Base-by-base conservation (phyloP, 2,797 vertebrate species). In the Gorsachius magnificus region DNA sequence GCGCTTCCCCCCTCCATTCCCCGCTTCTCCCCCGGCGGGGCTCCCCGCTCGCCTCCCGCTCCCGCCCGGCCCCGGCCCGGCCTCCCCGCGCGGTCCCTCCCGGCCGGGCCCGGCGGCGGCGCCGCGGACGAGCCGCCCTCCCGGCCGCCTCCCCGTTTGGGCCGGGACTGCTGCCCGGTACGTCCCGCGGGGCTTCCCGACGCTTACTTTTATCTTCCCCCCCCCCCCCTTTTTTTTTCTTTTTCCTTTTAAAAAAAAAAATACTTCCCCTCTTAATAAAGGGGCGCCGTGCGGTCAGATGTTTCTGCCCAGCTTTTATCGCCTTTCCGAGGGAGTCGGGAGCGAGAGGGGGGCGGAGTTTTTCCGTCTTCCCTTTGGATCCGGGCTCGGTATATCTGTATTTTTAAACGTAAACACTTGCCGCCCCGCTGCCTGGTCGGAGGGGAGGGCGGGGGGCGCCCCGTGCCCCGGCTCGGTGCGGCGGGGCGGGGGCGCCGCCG, bases 381-480 rank as follows among this genome's bases (percentile, higher is more conserved):
- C 78, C 41, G 17, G 41, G 63, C 85, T 86, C 66, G 16, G 70
- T 61, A 8, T 87, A 43, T 35, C 3, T 80, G 18, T 60, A 7
- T 77, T 87, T 94, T 94, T 72, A 71, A 91, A 91, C 9, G 72
- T 95, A 78, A 94, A 93, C 95, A 83, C n/a, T 89, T 36, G 79
- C 83, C 19, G 51, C 68, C 19, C 70, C 9, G 72, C 48, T 35
- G 76, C 53, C 63, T 6, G 51, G 25, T 50, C 6, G 20, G 50
- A 11, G 43, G 31, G 25, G 33, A 33, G 38, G 64, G n/a, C 29
- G 20, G 11, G 38, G 35, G 26, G 29, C 22, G 45, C 33, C 69
- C 74, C 38, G 18, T 41, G 11, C 7, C 41, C 25, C 26, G 31
- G 25, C 48, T 36, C 22, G 70, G n/a, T 28, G 68, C 29, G 13